Base-by-base conservation (phyloP, 2,113 vertebrate genomes). In the Corvus cornix region DNA sequence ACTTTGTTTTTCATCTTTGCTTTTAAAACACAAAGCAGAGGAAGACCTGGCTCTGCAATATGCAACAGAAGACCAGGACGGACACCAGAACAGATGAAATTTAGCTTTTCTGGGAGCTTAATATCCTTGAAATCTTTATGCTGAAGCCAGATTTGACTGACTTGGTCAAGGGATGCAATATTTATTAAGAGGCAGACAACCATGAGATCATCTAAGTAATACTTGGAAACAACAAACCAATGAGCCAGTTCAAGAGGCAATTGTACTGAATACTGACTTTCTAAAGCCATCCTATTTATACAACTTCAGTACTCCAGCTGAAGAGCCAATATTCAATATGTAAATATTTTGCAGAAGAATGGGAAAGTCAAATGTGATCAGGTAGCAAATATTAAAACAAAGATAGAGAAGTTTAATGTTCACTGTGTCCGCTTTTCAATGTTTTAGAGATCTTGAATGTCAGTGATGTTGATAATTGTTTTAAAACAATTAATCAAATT, bases 151-250 rank as follows among this genome's bases (percentile, higher is more conserved):
- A 66, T 64, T 90, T 88, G 52, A 66, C 37, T 28, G 41, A 85
- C n/a, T 41, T 66, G 19, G 31, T 69, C 31, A 46, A 86, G 31
- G 37, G 30, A 69, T 66, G 63, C 24, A 66, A 4, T 62, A 62
- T 60, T 86, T 90, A 31, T 77, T 80, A 31, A 19, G 49, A 75
- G 27, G 18, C 16, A 82, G 43, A 70, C 12, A 90, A 37, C 20
- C 22, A 23, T 15, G 15, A 0, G 1, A 60, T 46, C 35, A 26
- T 16, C 0, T 58, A 76, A 59, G 18, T 80, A 6, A 20, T 27
- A 18, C 26, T 35, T 66, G 59, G 39, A 82, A 85, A 83, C 30
- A 68, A 35, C 7, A 56, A 88, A 85, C 4, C 33, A 56, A 1
- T 13, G 13, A 48, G 19, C 13, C 44, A 72, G 41, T 31, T 46